Evolutionary conservation across 2,113 vertebrate genomes (phyloP), one percentile per base, ranked within the genome.

Genomic region (Phoxinus phoxinus): DNA sequence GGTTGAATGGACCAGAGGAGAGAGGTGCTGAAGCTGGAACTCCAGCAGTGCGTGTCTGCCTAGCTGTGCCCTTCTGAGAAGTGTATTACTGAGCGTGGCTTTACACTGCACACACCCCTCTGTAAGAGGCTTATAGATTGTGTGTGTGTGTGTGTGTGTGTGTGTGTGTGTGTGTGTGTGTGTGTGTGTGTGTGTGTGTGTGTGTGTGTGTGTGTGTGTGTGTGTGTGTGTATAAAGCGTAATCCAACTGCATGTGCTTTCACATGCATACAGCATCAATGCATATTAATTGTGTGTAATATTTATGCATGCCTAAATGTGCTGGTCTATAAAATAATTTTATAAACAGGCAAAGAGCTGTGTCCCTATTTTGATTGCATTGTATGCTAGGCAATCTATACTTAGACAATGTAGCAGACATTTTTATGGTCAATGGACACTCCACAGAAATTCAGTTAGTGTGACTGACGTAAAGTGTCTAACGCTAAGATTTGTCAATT

Each of bases 41-140:
- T 90, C 82, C 84, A 85, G 79, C 41, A 32, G 71, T 80, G 73
- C 61, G 25, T 90, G 88, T 71, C 75, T 82, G 81, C 76, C 27
- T 84, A 86, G 83, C 84, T 74, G 41, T 69, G 63, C 72, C 77
- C 77, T 73, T 75, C 32, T 48, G 53, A 41, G 15, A 83, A 48
- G 56, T 82, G 74, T 83, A 83, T 85, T 88, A 78, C 81, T 56
- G 41, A 51, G 81, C 81, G 15, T 51, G 74, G 85, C 74, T 85
- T 88, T 81, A 83, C 85, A 86, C 9, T 71, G 56, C 35, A 79
- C 80, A 77, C 59, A 84, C 73, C 82, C 84, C 37, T 79, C 37
- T 88, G 21, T 90, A 92, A 93, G 92, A 89, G 76, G 92, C 90
- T 94, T 92, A 92, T 32, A 67, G 75, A 90, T 81, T 84, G 9